Base-by-base conservation (phyloP, 2,888 invertebrate genomes). In the Lottia scabra region DNA sequence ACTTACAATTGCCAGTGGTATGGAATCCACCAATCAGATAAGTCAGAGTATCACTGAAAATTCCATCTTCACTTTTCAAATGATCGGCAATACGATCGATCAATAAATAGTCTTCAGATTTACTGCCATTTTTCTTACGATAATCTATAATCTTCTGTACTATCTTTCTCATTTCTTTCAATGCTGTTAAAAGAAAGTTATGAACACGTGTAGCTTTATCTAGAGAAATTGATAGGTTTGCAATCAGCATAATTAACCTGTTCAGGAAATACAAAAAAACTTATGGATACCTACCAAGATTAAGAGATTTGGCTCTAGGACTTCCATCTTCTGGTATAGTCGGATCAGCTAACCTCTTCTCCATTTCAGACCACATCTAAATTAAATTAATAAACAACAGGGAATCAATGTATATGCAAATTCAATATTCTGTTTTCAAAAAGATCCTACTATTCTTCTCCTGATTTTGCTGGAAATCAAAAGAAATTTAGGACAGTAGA, bases 1-100 rank as follows among this genome's bases (percentile, higher is more conserved):
- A 81, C 86, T 83, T 79, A 89, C 89, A 73, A 73, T 85, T 84
- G 63, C 83, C 86, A 30, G 86, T 87, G 4, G 88, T 88, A 73
- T 89, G 88, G 72, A 87, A 87, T 38, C 87, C 87, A 27, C 84
- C 87, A 38, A 87, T 75, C 8, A 85, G 66, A 71, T 80, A 83
- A 0, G 84, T 77, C 10, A 87, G 26, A 4, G 77, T 68, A 67
- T 88, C 87, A 70, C 63, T 30, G 10, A 63, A 19, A 10, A 78
- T 67, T 15, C 71, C 44, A 30, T 70, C 82, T 23, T 78, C 78
- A 71, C 75, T 77, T 3, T 70, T 64, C 13, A 71, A 70, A 38
- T 72, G 68, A 15, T 82, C 79, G 13, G 81, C 46, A 4, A 84
- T 30, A 2, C 77, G 66, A 71, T 88, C 87, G n/a, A 88, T 77